Evolutionary conservation across 2,113 vertebrate species (phyloP).

Genomic region (Gymnarchus niloticus): DNA sequence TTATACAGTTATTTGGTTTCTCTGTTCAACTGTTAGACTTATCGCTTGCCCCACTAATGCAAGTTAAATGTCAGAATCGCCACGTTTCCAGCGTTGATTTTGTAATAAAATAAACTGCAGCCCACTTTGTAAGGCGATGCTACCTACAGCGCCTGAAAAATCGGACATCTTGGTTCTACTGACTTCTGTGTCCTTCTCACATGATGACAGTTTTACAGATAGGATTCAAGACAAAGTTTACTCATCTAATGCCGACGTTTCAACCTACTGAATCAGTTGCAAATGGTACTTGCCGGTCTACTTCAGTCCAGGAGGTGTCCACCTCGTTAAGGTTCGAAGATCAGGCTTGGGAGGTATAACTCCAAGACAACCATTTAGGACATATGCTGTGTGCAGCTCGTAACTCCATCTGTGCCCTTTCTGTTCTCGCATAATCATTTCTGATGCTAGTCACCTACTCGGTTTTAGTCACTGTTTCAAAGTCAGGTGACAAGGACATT

Average conservation of each 20-base stretch:
- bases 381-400: neutral
- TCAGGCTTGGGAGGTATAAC: neutral
- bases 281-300: neutral
- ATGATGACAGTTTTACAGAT: neutral
- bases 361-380: neutral
- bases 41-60: neutral
- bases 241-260: neutral
- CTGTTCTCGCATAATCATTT: neutral
- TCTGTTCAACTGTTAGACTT: neutral
- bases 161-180: neutral
- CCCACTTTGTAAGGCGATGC: neutral
- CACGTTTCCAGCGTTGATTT: neutral
- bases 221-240: neutral
- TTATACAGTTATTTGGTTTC: neutral
- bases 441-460: neutral
- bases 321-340: neutral
- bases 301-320: neutral
- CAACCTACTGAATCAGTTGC: neutral
- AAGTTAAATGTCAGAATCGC: neutral
- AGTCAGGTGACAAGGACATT: conserved; percentile 2
- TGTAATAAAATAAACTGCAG: neutral
- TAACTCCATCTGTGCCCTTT: neutral
- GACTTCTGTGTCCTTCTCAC: neutral
- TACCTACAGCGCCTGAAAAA: neutral
- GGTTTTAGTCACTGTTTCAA: neutral